Evolutionary conservation across 2,888 invertebrate species (phyloP).

Genomic region (Dryobota labecula): DNA sequence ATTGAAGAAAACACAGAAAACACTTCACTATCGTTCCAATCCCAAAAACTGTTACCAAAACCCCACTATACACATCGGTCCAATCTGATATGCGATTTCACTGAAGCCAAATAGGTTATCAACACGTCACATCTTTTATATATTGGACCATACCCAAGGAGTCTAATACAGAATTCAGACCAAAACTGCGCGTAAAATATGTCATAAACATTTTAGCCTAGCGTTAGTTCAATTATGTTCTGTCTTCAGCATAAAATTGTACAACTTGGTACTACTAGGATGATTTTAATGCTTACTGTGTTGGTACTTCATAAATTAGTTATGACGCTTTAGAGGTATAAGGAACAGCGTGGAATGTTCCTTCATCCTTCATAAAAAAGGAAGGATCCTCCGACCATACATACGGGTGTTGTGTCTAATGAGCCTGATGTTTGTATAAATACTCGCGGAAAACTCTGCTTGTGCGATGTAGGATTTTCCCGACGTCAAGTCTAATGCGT

Average conservation of each 20-base stretch:
- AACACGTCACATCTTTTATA: constrained; percentile 15
- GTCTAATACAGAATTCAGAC: neutral
- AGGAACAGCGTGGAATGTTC: neutral
- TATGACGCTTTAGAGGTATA: neutral
- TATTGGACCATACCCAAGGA: constrained; percentile 33
- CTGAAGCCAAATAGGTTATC: constrained; percentile 38
- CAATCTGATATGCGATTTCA: constrained; percentile 1
- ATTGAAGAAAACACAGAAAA: neutral
- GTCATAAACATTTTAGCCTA: constrained; percentile 3
- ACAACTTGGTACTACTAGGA: neutral
- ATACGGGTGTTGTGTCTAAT: neutral
- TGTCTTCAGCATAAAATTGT: neutral
- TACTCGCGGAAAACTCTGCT: neutral
- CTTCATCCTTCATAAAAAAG: neutral
- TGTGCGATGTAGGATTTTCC: neutral
- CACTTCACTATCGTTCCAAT: neutral
- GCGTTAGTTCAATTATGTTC: neutral
- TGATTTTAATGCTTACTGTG: neutral
- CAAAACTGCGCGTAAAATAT: constrained; percentile 10
- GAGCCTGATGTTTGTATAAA: neutral
- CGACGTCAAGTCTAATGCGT: neutral
- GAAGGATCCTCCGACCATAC: neutral
- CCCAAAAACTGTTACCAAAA: neutral
- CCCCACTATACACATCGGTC: neutral
- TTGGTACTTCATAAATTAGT: neutral